phyloP scores from a whole-genome alignment of 30 jellyfish, hydroid and myxozoan species.

The Cassiopea xamachana region DNA sequence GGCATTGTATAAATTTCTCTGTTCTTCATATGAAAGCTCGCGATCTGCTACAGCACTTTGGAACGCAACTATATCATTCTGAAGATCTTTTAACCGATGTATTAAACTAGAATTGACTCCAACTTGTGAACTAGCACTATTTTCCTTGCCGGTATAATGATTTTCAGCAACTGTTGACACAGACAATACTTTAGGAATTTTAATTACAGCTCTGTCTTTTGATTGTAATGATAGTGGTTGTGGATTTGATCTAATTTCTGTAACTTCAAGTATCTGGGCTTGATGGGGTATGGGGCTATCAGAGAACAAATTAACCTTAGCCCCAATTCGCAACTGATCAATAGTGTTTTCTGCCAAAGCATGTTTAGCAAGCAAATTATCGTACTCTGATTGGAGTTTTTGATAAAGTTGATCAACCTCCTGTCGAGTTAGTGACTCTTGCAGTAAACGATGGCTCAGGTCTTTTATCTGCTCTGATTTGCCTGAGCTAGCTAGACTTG shows the following conservation, averaged over 20 bases:
- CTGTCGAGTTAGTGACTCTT: slow-evolving; percentile 73
- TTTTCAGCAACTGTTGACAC: not conserved
- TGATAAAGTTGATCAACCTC: slow-evolving; percentile 81
- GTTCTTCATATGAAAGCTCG: slow-evolving; percentile 70
- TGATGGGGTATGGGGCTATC: slow-evolving; percentile 73
- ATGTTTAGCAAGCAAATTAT: slow-evolving; percentile 81
- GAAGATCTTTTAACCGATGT: slow-evolving; percentile 68
- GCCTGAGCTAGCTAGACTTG: slow-evolving; percentile 72
- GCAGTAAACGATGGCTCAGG: slow-evolving; percentile 50
- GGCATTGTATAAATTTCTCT: slow-evolving; percentile 70
- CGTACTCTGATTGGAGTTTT: slow-evolving; percentile 82
- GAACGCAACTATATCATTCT: slow-evolving; percentile 67
- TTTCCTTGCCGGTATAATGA: not conserved
- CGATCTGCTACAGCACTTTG: slow-evolving; percentile 79
- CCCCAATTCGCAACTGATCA: slow-evolving; percentile 87
- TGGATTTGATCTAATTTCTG: slow-evolving; percentile 53
- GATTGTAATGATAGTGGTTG: slow-evolving; percentile 54
- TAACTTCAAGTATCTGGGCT: slow-evolving; percentile 43
- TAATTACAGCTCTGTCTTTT: slow-evolving; percentile 45
- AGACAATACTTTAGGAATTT: slow-evolving; percentile 4
- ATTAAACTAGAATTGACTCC: not conserved
- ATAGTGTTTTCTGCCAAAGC: slow-evolving; percentile 98
- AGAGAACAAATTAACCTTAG: slow-evolving; percentile 73
- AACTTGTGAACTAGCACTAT: slow-evolving; percentile 1
- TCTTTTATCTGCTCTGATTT: slow-evolving; percentile 68